phyloP scores from a whole-genome alignment of 2,797 vertebrate species.

The Melanotaenia nigrans region DNA sequence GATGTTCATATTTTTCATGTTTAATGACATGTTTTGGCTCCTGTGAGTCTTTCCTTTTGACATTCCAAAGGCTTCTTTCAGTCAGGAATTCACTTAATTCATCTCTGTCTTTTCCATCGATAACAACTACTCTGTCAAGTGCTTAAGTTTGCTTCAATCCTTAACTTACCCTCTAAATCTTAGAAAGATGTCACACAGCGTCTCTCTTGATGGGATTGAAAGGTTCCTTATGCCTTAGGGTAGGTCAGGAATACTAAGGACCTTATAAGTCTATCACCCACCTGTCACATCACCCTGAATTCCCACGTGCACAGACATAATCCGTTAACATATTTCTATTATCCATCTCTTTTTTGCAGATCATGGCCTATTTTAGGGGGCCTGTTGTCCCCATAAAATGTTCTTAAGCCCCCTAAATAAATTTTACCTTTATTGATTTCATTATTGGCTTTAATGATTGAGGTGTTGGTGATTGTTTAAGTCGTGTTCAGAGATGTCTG shows the following conservation, averaged over 20 bases:
- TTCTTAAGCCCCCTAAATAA: too few species aligned
- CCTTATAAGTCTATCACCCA: conserved; percentile 40
- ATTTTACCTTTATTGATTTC: too few species aligned
- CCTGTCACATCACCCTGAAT: conserved; percentile 30
- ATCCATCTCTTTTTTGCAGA: background rate
- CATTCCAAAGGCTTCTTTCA: conserved; percentile 47
- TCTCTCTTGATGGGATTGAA: conserved; percentile 47
- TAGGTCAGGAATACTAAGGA: conserved; percentile 30
- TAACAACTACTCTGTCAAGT: conserved; percentile 58
- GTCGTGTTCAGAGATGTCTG: too few species aligned
- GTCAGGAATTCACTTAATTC: conserved; percentile 55
- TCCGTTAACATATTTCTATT: conserved; percentile 23
- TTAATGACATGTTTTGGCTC: conserved; percentile 38
- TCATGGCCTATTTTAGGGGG: too few species aligned
- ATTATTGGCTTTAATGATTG: too few species aligned
- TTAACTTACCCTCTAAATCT: conserved; percentile 72
- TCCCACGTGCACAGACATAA: conserved; percentile 11
- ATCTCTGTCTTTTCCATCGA: conserved; percentile 52
- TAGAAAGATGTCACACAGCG: conserved; percentile 29
- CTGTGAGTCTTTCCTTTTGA: conserved; percentile 50
- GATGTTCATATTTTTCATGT: conserved; percentile 3
- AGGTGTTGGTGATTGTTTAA: too few species aligned
- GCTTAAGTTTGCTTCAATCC: conserved; percentile 41
- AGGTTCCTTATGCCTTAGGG: conserved; percentile 42
- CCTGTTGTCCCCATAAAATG: too few species aligned